Evolutionary conservation across 2,888 invertebrate species (phyloP).

Genomic region (Tanytarsus gracilentus): DNA sequence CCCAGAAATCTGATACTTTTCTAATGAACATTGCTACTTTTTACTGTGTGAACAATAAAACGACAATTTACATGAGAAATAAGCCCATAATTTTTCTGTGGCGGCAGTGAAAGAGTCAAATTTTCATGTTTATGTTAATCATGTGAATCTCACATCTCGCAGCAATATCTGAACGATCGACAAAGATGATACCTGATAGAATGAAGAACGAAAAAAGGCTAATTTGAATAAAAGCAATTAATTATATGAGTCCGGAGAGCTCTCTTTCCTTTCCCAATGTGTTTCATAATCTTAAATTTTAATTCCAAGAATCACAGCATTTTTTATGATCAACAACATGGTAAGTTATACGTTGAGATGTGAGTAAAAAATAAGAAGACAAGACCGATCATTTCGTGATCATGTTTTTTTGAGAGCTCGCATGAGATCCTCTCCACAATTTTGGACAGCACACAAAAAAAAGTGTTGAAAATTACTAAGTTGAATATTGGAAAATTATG

Average conservation of each 20-base stretch:
- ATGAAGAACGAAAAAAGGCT: background rate
- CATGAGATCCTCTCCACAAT: too few relatives aligned
- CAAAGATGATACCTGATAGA: background rate
- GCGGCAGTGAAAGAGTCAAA: too few relatives aligned
- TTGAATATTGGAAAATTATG: background rate
- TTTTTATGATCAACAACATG: slow-evolving; percentile 1
- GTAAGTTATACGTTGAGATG: background rate
- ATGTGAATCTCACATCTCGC: slow-evolving; percentile 19
- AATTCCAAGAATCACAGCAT: slow-evolving; percentile 28
- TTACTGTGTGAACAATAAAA: slow-evolving; percentile 11
- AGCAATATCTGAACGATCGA: background rate
- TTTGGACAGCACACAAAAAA: background rate
- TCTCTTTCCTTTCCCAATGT: background rate
- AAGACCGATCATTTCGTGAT: background rate
- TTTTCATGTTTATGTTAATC: slow-evolving; percentile 29
- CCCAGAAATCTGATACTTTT: background rate
- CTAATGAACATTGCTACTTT: background rate
- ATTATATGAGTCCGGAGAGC: slow-evolving; percentile 5
- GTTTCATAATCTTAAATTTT: slow-evolving; percentile 9
- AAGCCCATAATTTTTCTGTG: background rate
- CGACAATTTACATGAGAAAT: background rate
- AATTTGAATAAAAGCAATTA: slow-evolving; percentile 28
- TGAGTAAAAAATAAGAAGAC: background rate
- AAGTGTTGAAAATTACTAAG: slow-evolving; percentile 23
- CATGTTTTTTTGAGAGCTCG: background rate